Percentiles rank a stretch among this genome's conserved stretches.
Conservation (phyloP, 2,888 invertebrate genomes). For the Nomada goodeniana region DNA sequence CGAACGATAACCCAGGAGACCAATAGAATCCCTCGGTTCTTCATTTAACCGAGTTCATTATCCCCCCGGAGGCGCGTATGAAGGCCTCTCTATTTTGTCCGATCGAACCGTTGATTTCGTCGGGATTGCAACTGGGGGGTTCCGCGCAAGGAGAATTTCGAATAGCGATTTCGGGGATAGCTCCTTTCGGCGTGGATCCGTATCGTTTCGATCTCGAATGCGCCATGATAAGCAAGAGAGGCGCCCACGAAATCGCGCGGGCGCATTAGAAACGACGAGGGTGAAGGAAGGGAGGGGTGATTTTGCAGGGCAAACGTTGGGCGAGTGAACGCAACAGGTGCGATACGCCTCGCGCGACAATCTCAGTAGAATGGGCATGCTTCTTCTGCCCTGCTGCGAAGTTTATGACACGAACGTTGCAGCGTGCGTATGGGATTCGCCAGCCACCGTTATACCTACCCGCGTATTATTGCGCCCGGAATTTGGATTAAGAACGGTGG, state of each 20-base stretch:
- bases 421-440: not conserved
- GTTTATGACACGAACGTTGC: slow-evolving; percentile 8
- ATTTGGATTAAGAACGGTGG: not conserved
- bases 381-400: slow-evolving; percentile 1
- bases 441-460: too few species aligned
- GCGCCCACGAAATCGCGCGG: slow-evolving; percentile 34
- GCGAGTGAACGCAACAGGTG: slow-evolving; percentile 71
- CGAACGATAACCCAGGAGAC: too few species aligned
- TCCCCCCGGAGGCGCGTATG: not conserved
- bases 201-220: slow-evolving; percentile 43
- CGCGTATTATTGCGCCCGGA: not conserved
- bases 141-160: not conserved
- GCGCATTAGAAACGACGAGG: slow-evolving; percentile 42
- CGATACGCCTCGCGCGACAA: slow-evolving; percentile 55
- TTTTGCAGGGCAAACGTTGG: slow-evolving; percentile 66
- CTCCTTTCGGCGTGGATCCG: slow-evolving; percentile 9
- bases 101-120: not conserved
- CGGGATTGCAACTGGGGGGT: not conserved
- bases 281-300: slow-evolving; percentile 33
- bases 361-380: slow-evolving; percentile 19
- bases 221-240: slow-evolving; percentile 51
- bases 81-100: not conserved
- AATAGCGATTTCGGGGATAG: not conserved
- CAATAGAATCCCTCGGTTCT: not conserved
- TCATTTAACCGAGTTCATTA: not conserved